Evolutionary conservation across 92 coral and sea anemone species (phyloP).

Genomic region (Zoanthus sociatus): DNA sequence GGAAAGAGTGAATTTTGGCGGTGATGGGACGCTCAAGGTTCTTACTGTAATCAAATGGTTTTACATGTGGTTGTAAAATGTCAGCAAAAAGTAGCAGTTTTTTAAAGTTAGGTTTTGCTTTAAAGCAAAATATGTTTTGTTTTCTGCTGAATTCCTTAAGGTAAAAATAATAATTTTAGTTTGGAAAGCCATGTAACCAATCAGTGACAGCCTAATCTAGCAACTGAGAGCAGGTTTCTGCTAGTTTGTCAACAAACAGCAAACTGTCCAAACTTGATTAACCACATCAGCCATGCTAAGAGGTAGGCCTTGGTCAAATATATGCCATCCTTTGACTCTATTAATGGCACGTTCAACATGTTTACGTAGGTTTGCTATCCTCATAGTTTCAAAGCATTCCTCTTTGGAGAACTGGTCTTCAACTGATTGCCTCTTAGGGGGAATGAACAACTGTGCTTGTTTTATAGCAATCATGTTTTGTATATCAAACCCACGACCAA

Average conservation of each 20-base stretch:
- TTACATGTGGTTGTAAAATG: conserved; percentile 20
- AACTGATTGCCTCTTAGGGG: conserved; percentile 56
- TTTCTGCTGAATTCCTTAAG: conserved; percentile 15
- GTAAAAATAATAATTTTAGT: conserved; percentile 21
- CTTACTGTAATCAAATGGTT: background rate
- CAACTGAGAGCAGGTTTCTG: conserved; percentile 53
- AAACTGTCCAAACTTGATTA: conserved; percentile 66
- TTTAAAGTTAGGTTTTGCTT: conserved; percentile 23
- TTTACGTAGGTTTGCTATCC: conserved; percentile 60
- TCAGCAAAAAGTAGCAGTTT: conserved; percentile 2
- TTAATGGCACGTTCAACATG: conserved; percentile 8
- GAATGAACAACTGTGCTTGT: conserved; percentile 57
- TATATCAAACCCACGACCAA: conserved; percentile 71
- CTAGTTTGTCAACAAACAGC: conserved; percentile 61
- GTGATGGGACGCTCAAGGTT: too few relatives aligned
- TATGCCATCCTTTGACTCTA: conserved; percentile 61
- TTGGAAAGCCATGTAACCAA: conserved; percentile 25
- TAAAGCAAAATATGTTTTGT: conserved; percentile 12
- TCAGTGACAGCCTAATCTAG: conserved; percentile 2
- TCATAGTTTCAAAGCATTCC: conserved; percentile 64
- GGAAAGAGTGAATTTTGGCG: too few relatives aligned
- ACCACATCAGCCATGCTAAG: conserved; percentile 56
- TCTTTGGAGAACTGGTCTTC: conserved; percentile 62
- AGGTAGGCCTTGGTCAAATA: conserved; percentile 72
- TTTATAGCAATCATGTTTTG: conserved; percentile 61